Base-by-base conservation (phyloP, 2,888 invertebrate species). In the Caenorhabditis sp. region DNA sequence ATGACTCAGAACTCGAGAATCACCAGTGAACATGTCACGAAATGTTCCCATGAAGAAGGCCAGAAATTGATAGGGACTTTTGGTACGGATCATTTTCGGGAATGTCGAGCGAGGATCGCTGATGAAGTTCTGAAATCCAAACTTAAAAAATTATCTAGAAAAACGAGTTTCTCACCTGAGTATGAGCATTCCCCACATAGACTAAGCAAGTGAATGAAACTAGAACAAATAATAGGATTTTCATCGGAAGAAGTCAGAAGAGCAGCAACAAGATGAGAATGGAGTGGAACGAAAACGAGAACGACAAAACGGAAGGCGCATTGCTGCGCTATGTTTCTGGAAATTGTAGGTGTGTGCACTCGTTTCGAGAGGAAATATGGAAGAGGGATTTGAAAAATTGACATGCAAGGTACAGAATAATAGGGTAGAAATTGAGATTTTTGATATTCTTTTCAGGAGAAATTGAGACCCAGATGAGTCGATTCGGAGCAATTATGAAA, bases 11-110 rank as follows among this genome's bases (percentile, higher is more conserved):
- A 49, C 28, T 44, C 61, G 26, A 16, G 31, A 59, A 7, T 41
- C 68, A 41, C 49, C 63, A 26, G 28, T 26, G 35, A 79, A 79
- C 63, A 79, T 64, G 12, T 64, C 70, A 0, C 31, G 56, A 35
- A 79, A 70, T 12, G 79, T 79, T 44, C n/a, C 63, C 54, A 70
- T 70, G 70, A n/a, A 79, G 26, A 47, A 70, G 12, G 64, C 56
- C 14, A 79, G 16, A 24, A 79, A 70, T 8, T 26, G 54, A 49
- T 54, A 41, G 0, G 58, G 63, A 26, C 41, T 64, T 38, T 69
- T 70, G 0, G 79, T 79, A 26, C 79, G 19, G 12, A 38, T 16
- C 31, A 70, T 56, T 44, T 70, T 79, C 2, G 79, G 79, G 28
- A 70, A 58, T 64, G 70, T 24, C 3, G 79, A 79, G 24, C 69